Evolutionary conservation across 2,797 vertebrate genomes (phyloP).

Genomic region (Acanthiza pusilla): DNA sequence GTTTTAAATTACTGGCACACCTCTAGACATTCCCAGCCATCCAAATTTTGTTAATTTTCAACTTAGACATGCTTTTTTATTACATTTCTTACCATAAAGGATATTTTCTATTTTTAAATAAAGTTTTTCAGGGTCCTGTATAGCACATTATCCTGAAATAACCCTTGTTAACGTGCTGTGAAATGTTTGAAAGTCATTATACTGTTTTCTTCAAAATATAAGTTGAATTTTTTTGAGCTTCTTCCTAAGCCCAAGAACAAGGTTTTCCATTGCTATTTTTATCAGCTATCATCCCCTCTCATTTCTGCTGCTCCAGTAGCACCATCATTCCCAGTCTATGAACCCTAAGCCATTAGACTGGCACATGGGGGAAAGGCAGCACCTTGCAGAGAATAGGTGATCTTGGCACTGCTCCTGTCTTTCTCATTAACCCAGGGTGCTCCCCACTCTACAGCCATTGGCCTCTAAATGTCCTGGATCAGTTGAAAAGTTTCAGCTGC

Average conservation of each 20-base stretch:
- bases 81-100: background rate
- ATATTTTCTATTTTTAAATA: background rate
- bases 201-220: background rate
- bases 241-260: background rate
- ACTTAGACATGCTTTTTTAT: background rate
- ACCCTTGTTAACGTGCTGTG: background rate
- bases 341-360: background rate
- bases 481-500: background rate
- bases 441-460: background rate
- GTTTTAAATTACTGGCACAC: background rate
- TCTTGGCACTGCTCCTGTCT: background rate
- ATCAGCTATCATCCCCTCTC: background rate
- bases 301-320: background rate
- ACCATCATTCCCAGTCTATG: background rate
- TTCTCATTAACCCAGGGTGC: background rate
- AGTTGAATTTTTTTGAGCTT: background rate
- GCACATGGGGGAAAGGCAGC: background rate
- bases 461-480: background rate
- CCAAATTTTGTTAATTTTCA: background rate
- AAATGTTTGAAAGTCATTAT: background rate
- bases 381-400: background rate
- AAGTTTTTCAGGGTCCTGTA: background rate
- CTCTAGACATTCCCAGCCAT: background rate
- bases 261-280: background rate
- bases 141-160: background rate